phyloP scores from a whole-genome alignment of 2,797 vertebrate genomes.

The Pangasius mekongensis region DNA sequence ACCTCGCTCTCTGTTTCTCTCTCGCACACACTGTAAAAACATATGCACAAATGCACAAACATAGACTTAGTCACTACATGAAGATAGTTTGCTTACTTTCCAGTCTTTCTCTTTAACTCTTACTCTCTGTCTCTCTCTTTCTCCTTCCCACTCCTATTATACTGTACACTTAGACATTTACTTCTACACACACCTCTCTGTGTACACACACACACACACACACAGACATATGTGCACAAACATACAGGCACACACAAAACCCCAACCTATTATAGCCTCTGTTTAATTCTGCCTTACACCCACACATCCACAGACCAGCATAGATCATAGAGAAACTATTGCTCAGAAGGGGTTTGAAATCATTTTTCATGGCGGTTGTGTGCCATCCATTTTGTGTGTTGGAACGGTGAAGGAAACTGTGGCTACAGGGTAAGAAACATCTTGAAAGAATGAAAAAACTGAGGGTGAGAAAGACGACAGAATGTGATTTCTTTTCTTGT shows the following conservation, averaged over 20 bases:
- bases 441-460: constrained; percentile 35
- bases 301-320: constrained; percentile 24
- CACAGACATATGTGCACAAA: constrained; percentile 47
- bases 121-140: not conserved
- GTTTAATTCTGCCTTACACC: constrained; percentile 54
- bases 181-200: constrained; percentile 3
- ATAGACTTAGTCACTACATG: not conserved
- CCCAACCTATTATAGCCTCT: constrained; percentile 58
- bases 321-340: constrained; percentile 38
- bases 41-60: not conserved
- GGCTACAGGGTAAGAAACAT: constrained; percentile 43
- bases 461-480: constrained; percentile 39
- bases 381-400: constrained; percentile 40
- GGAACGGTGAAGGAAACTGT: constrained; percentile 47
- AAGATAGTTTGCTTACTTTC: not conserved
- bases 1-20: constrained; percentile 12
- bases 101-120: not conserved
- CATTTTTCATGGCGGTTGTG: constrained; percentile 3
- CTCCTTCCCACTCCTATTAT: constrained; percentile 6
- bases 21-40: too few species aligned
- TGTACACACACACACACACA: constrained; percentile 26
- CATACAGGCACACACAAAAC: constrained; percentile 33
- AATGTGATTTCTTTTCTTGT: constrained; percentile 53
- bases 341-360: constrained; percentile 40
- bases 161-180: constrained; percentile 44